Base-by-base conservation (phyloP, 2,888 invertebrate genomes). In the Chymomyza amoena region DNA sequence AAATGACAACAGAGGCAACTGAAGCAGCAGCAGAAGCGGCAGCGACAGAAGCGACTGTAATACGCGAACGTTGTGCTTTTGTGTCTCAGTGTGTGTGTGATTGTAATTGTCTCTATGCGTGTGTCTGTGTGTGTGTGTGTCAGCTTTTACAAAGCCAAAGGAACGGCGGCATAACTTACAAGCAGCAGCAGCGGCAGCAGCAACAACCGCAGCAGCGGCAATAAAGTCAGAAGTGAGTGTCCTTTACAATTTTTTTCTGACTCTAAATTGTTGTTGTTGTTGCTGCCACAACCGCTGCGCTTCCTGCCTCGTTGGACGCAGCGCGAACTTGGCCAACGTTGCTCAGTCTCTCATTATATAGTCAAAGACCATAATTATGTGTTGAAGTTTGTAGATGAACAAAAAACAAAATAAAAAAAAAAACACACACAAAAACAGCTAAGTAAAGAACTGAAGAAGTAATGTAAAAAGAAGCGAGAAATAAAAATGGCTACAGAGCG, bases 291-390 rank as follows among this genome's bases (percentile, higher is more conserved):
- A 6, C 6, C 56, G 57, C 15, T 60, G 56, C 57, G 80, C 79
- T 85, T 85, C 85, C 85, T 84, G 83, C 77, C 81, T 70, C 36
- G 10, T 25, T 61, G 57, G 66, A 60, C 62, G 51, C 54, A 54
- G 20, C 70, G 66, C 32, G 74, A 74, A 73, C 80, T 78, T 73
- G 82, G 77, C 73, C 76, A 78, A 78, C 76, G 82, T 68, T 79
- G 80, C 39, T 56, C 57, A 51, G 60, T 52, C 61, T 57, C 87
- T 88, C 83, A 80, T 84, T 87, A 84, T 84, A 78, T 78, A 85
- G 84, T 87, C 87, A 85, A 87, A 86, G 84, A 83, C 86, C 86
- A 86, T 86, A 86, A 86, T 86, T 86, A 86, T 87, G 88, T 86
- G 88, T 79, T 84, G 85, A 85, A 87, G 85, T 87, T 84, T 76